phyloP scores from a whole-genome alignment of 2,113 vertebrate genomes.

The Rhabdomys dilectus region DNA sequence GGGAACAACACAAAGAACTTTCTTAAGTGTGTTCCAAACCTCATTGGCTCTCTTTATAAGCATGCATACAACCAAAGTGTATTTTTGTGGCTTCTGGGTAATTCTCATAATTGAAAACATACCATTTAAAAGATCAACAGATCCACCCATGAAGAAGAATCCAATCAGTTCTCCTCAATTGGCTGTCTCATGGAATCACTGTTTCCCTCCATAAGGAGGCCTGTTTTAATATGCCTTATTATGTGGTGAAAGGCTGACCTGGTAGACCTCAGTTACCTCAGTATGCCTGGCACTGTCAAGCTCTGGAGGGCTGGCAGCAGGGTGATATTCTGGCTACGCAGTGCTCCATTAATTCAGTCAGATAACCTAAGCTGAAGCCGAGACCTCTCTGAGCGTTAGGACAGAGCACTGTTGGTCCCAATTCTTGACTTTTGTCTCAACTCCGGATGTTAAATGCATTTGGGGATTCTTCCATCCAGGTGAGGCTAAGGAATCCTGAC shows the following conservation, averaged over 20 bases:
- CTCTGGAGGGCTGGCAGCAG: neutral
- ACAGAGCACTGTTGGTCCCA: neutral
- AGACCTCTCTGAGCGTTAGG: neutral
- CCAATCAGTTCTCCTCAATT: conserved; percentile 39
- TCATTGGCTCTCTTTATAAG: conserved; percentile 43
- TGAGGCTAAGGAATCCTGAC: neutral
- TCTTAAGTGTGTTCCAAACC: conserved; percentile 45
- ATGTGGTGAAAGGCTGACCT: neutral
- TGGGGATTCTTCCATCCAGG: neutral
- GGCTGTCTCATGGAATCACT: neutral
- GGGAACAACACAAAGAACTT: conserved; percentile 59
- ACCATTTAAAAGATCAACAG: conserved; percentile 61
- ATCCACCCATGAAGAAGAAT: conserved; percentile 59
- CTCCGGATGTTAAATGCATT: neutral
- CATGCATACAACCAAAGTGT: conserved; percentile 52
- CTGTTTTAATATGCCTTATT: neutral
- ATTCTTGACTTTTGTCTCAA: neutral
- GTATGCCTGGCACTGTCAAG: neutral
- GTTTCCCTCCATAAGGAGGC: neutral
- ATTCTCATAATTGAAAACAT: conserved; percentile 70
- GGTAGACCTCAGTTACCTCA: neutral
- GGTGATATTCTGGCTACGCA: neutral
- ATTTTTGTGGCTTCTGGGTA: conserved; percentile 70
- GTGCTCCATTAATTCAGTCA: neutral
- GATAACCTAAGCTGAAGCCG: neutral